A percentile compares a stretch with the other conserved stretches of the same genome.
Evolutionary conservation across 2,888 invertebrate species (phyloP).

Genomic region (Tuberolachnus salignus): DNA sequence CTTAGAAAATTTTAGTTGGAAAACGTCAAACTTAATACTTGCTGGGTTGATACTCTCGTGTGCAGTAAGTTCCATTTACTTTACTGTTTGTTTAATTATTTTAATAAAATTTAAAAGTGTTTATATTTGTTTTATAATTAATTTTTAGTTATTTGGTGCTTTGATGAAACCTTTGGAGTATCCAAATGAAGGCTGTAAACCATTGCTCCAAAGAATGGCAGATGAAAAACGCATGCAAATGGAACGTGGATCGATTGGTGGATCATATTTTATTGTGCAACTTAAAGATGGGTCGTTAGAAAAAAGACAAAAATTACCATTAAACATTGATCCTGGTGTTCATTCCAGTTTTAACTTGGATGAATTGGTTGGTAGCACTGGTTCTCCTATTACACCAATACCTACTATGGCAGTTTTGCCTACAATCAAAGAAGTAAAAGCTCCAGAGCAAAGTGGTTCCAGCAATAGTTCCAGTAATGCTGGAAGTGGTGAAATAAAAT

Average conservation of each 20-base stretch:
- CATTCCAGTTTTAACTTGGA: constrained; percentile 91
- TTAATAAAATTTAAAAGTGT: no score
- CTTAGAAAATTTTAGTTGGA: constrained; percentile 82
- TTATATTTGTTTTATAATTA: neutral
- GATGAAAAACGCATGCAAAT: constrained; percentile 89
- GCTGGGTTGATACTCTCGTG: constrained; percentile 93
- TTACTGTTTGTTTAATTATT: neutral
- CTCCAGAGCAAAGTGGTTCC: constrained; percentile 66
- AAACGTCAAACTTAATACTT: constrained; percentile 85
- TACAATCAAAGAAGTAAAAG: constrained; percentile 84
- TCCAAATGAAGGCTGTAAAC: constrained; percentile 76
- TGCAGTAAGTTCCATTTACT: constrained; percentile 68
- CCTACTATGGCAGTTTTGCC: constrained; percentile 86
- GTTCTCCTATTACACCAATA: constrained; percentile 76
- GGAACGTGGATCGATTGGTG: constrained; percentile 87
- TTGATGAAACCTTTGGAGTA: constrained; percentile 81
- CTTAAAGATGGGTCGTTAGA: constrained; percentile 91
- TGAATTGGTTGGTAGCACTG: constrained; percentile 69
- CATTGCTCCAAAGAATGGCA: constrained; percentile 87
- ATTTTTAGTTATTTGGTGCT: constrained; percentile 72
- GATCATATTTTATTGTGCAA: constrained; percentile 85
- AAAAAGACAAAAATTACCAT: constrained; percentile 84
- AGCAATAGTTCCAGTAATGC: constrained; percentile 67
- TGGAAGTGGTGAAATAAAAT: constrained; percentile 61
- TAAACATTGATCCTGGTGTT: constrained; percentile 91